Percentiles rank a stretch among this genome's conserved stretches.
These are phyloP conservation scores for Branchipolynoe longqiensis DNA, from an alignment of 2,888 invertebrate genomes.

Conservation along the genomic window DNA sequence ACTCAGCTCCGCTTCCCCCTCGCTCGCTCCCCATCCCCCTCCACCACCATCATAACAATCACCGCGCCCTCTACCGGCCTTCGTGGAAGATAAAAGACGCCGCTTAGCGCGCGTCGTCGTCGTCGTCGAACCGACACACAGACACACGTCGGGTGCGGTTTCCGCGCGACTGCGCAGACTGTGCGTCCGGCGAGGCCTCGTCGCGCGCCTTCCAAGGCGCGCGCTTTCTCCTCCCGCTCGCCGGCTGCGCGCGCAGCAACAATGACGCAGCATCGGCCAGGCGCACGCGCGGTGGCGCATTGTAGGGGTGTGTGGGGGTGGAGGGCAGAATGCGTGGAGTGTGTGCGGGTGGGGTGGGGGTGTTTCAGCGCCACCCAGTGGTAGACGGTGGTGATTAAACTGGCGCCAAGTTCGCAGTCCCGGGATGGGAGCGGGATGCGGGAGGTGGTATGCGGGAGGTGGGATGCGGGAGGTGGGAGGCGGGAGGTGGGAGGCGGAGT, in stretches of 20 bases:
- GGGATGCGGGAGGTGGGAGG: too few species aligned
- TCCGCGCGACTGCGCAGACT: not conserved
- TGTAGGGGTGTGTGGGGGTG: too few species aligned
- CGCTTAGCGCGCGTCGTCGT: too few species aligned
- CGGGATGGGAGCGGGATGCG: too few species aligned
- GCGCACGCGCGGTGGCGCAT: not conserved
- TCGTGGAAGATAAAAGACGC: too few species aligned
- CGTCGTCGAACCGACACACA: too few species aligned
- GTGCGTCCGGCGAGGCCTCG: not conserved
- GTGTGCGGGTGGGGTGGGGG: too few species aligned
- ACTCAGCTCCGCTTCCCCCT: not conserved
- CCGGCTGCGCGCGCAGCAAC: constrained; percentile 34
- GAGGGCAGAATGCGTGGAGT: too few species aligned
- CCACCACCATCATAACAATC: not conserved
- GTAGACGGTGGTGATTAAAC: constrained; percentile 34
- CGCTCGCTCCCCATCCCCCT: not conserved
- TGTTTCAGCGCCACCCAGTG: too few species aligned
- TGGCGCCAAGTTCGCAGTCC: constrained; percentile 46
- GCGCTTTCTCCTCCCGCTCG: not conserved
- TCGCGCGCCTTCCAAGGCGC: not conserved
- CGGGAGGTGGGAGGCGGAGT: too few species aligned
- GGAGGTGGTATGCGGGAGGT: too few species aligned
- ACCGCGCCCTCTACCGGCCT: not conserved
- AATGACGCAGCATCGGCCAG: not conserved
- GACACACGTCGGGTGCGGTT: too few species aligned